Evolutionary conservation across 37 sponge, comb jelly and placozoan genomes (phyloP).

Genomic region (Theonella swinhoei): DNA sequence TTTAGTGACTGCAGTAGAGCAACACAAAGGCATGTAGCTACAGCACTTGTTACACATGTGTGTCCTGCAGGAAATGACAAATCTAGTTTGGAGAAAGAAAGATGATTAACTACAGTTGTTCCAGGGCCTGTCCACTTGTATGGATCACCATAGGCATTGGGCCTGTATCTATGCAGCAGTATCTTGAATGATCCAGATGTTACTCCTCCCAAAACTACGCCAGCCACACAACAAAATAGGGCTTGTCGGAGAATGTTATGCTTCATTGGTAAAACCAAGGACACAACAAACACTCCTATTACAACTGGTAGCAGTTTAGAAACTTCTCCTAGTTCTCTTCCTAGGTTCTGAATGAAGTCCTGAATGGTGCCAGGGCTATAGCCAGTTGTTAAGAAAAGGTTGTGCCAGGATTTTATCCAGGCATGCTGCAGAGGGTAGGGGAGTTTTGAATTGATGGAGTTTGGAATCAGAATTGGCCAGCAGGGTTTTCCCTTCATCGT

Average conservation of each 20-base stretch:
- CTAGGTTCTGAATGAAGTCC: background rate
- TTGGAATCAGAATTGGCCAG: conserved; percentile 38
- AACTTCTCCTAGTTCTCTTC: conserved; percentile 38
- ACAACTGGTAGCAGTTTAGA: conserved; percentile 9
- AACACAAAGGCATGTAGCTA: conserved; percentile 44
- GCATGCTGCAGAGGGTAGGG: conserved; percentile 39
- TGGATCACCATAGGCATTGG: conserved; percentile 57
- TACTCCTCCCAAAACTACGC: conserved; percentile 36
- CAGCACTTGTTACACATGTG: conserved; percentile 32
- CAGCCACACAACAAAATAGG: conserved; percentile 37
- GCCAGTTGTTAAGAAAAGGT: conserved; percentile 6
- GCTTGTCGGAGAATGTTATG: conserved; percentile 2
- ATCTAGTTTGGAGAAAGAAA: conserved; percentile 40
- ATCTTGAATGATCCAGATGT: conserved; percentile 35
- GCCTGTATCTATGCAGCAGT: conserved; percentile 37
- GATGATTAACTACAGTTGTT: conserved; percentile 24
- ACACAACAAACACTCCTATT: conserved; percentile 21
- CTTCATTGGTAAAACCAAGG: conserved; percentile 7
- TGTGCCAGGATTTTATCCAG: conserved; percentile 41
- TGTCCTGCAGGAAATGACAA: conserved; percentile 50
- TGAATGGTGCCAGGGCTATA: conserved; percentile 2
- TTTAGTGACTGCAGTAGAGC: background rate
- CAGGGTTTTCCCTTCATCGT: conserved; percentile 15
- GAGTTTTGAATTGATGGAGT: background rate
- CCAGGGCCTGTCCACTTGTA: conserved; percentile 56